phyloP scores from a whole-genome alignment of 2,113 vertebrate species.

The Morone chrysops region DNA sequence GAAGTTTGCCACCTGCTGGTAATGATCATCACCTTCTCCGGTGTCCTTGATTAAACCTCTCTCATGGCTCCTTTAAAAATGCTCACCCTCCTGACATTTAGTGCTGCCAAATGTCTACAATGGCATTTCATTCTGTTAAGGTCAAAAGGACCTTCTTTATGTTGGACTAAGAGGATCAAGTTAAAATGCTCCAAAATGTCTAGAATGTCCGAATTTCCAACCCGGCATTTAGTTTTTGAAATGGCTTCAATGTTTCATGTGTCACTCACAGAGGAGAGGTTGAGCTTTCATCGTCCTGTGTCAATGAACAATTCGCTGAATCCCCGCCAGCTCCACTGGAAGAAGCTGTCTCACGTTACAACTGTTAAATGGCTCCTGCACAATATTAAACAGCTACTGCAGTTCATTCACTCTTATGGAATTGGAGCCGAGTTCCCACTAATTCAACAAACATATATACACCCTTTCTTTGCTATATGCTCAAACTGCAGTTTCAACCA shows the following conservation, averaged over 20 bases:
- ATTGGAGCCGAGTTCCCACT: not conserved
- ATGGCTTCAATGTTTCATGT: not conserved
- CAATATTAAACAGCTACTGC: not conserved
- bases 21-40: slow-evolving; percentile 9
- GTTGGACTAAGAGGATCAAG: slow-evolving; percentile 16
- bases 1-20: slow-evolving; percentile 84
- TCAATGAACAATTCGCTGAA: not conserved
- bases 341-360: not conserved
- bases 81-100: slow-evolving; percentile 51
- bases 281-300: not conserved
- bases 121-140: slow-evolving; percentile 31
- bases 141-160: slow-evolving; percentile 38
- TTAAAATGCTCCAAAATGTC: slow-evolving; percentile 24
- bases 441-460: not conserved
- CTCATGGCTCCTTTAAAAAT: slow-evolving; percentile 6
- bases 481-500: not conserved
- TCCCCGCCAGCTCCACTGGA: not conserved
- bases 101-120: slow-evolving; percentile 22
- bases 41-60: slow-evolving; percentile 28
- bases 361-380: not conserved
- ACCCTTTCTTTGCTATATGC: not conserved
- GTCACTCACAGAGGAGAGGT: not conserved
- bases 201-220: not conserved
- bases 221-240: not conserved
- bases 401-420: not conserved